Conservation (phyloP, 2,113 vertebrate species). For the Abramis brama region DNA sequence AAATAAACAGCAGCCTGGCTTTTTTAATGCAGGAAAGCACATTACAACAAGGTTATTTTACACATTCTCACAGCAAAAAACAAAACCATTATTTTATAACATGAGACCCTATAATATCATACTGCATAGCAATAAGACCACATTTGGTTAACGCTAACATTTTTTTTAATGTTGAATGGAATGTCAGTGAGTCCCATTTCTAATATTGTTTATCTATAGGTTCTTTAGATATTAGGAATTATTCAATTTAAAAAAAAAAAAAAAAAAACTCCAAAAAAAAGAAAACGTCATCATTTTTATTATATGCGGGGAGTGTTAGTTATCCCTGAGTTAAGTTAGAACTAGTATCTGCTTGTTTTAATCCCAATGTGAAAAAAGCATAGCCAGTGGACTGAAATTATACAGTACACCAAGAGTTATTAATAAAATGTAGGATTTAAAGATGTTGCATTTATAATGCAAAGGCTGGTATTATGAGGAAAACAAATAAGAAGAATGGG, state of each 20-base stretch:
- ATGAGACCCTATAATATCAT: too few relatives aligned
- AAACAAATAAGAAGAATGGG: not conserved
- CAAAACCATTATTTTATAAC: slow-evolving; percentile 47
- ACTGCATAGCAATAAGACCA: not conserved
- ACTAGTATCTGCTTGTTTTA: not conserved
- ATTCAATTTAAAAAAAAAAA: not conserved
- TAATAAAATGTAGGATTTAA: not conserved
- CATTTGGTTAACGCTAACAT: not conserved
- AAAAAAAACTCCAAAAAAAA: not conserved
- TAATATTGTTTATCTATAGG: not conserved
- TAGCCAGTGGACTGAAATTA: not conserved
- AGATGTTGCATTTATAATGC: not conserved
- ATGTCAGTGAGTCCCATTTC: not conserved
- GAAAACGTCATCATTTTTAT: not conserved
- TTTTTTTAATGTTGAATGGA: not conserved
- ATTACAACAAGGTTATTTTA: slow-evolving; percentile 76
- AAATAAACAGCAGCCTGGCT: slow-evolving; percentile 3
- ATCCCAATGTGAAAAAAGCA: not conserved
- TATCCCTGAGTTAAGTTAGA: not conserved
- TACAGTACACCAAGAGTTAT: not conserved
- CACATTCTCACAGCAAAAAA: slow-evolving; percentile 77
- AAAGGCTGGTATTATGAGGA: slow-evolving; percentile 4
- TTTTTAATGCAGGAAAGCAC: slow-evolving; percentile 51
- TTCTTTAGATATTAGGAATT: not conserved
- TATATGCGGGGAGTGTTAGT: not conserved